Base-by-base conservation (phyloP, 1,140 invertebrate species). In the Zaprionus ghesquierei region DNA sequence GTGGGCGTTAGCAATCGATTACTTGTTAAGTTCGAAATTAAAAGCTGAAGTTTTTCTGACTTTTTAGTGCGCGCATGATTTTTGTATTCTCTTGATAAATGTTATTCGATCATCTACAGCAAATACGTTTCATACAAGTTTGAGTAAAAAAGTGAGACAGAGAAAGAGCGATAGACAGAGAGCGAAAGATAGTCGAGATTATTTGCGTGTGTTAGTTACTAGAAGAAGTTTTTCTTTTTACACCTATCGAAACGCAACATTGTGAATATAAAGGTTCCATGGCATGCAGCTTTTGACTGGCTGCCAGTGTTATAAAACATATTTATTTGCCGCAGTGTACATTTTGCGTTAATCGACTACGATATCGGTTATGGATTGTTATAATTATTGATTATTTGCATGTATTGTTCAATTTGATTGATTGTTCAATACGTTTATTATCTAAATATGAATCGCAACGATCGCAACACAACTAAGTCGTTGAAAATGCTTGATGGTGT, bases 371-470 rank as follows among this genome's bases (percentile, higher is more conserved):
- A 25, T 49, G 25, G 44, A 58, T 54, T 68, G 33, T 70, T 56
- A 63, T 58, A 44, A 31, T 61, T 22, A 60, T 54, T 49, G 35
- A 29, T 71, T 53, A 20, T 55, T 44, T 38, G 27, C 44, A 63
- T 12, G 18, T 65, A 23, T 59, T 55, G 31, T 58, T 72, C 18
- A 25, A 44, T 53, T 69, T 25, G 54, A 66, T 72, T 54, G 63
- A 68, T 64, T 58, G 35, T 23, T 63, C 18, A 56, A 38, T 54
- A 58, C 12, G 12, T 44, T 33, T 27, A 29, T 60, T 13, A 33
- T 50, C 27, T 63, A 51, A 15, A 38, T 66, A 66, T 70, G 46
- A 72, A 46, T 55, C 63, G 63, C 55, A 61, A 38, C 70, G 20
- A 51, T 49, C 46, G 46, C 18, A 23, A 73, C 54, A 71, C 46